A percentile compares a stretch with the other conserved stretches of the same genome.
phyloP scores from a whole-genome alignment of 1,140 invertebrate species.

The Drosophila gunungcola region DNA sequence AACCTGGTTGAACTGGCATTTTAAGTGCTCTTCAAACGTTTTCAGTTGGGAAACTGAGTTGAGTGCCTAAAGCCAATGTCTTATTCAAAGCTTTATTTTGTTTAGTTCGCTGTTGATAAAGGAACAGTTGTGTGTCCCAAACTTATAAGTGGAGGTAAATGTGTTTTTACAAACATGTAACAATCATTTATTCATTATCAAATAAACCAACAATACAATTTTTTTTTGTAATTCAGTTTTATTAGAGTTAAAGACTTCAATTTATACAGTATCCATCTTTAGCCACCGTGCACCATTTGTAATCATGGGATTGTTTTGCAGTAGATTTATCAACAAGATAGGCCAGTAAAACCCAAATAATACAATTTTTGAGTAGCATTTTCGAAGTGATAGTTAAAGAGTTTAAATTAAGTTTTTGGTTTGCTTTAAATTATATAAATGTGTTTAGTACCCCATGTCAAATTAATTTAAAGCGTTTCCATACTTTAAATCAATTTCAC shows the following conservation, averaged over 20 bases:
- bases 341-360: not conserved
- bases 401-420: not conserved
- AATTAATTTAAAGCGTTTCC: not conserved
- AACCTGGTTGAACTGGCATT: not conserved
- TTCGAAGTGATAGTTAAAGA: not conserved
- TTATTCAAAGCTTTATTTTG: not conserved
- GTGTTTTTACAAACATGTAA: not conserved
- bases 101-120: slow-evolving; percentile 20
- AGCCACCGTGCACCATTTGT: slow-evolving; percentile 6
- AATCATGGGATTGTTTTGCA: not conserved
- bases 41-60: not conserved
- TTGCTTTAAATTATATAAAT: too few relatives aligned
- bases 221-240: too few relatives aligned
- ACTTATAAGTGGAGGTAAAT: not conserved
- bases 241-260: not conserved
- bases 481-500: not conserved
- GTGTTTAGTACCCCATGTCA: not conserved
- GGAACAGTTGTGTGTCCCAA: slow-evolving; percentile 31
- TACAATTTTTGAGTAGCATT: not conserved
- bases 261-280: not conserved
- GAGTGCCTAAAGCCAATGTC: not conserved
- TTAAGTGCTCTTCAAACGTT: not conserved
- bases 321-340: not conserved
- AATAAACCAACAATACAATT: too few relatives aligned
- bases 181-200: too few relatives aligned